These are phyloP conservation scores for Drosophila birchii DNA, from an alignment of 2,888 invertebrate species.

Conservation along the genomic window DNA sequence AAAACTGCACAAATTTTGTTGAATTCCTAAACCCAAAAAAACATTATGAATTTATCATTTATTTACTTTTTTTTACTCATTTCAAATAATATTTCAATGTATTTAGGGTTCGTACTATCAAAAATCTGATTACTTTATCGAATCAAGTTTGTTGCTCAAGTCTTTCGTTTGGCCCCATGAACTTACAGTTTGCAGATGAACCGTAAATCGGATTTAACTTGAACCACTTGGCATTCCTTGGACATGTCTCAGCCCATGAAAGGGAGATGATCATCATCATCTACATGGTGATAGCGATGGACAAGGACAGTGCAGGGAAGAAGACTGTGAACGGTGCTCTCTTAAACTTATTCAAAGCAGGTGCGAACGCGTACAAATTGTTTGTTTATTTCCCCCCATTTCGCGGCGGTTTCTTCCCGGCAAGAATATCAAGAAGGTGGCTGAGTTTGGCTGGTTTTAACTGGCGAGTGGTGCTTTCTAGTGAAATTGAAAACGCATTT, in stretches of 20 bases:
- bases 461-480: conserved; percentile 65
- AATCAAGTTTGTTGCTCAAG: conserved; percentile 68
- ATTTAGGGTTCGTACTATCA: background rate
- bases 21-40: too few species aligned
- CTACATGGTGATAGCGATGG: background rate
- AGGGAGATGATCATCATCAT: background rate
- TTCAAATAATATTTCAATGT: background rate
- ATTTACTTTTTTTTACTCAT: background rate
- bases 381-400: conserved; percentile 63
- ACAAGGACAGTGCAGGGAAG: conserved; percentile 11
- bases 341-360: conserved; percentile 20
- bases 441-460: background rate
- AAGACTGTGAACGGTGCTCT: background rate
- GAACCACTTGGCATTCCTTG: conserved; percentile 6
- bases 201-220: conserved; percentile 1
- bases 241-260: background rate
- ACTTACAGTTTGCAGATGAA: background rate
- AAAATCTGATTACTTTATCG: background rate
- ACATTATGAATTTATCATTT: too few species aligned
- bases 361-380: conserved; percentile 35
- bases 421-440: conserved; percentile 69
- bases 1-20: too few species aligned
- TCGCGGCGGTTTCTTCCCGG: conserved; percentile 61
- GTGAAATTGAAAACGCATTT: conserved; percentile 79
- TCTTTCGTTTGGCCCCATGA: conserved; percentile 55